Base-by-base conservation (phyloP, 2,113 vertebrate genomes). In the Stomatorhinus ivindoensis region DNA sequence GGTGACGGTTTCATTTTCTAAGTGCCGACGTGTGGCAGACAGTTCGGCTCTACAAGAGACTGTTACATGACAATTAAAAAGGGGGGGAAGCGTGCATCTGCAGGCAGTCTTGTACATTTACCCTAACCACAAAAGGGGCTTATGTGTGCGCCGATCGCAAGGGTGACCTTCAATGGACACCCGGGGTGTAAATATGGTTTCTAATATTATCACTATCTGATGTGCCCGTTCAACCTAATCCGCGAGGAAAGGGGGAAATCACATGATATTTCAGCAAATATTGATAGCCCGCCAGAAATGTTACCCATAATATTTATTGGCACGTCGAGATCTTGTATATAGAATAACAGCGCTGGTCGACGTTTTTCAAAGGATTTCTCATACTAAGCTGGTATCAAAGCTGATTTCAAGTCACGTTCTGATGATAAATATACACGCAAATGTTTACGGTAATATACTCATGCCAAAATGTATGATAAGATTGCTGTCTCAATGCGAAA, bases 31-130 rank as follows among this genome's bases (percentile, higher is more conserved):
- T 94, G 92, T 92, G 94, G 94, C 93, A 95, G 95, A 95, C 95
- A 95, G 92, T 94, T 94, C 92, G 95, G 93, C 94, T 95, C 94
- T 94, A 93, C 94, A 93, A 92, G 93, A 95, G 94, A 95, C 92
- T 93, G 61, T 93, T 94, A 94, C 94, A 94, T 93, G 93, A 93
- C 95, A 94, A 94, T 95, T 95, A 94, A 94, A 95, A 94, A 90
- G 94, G 94, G 94, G 94, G 69, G 92, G 91, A 88, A 88, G 51
- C 91, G 91, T 91, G 92, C 93, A 92, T 90, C 91, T 91, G 92
- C 92, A 92, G 93, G 90, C 93, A 93, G 93, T 93, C 93, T 90
- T 90, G 92, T 93, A 90, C 94, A 94, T 95, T 94, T 94, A 95
- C 93, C 92, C 92, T 93, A 46, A 95, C 95, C 94, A 94, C 95